These are phyloP conservation scores for Muntiacus reevesi DNA, from an alignment of 2,113 vertebrate genomes.

Conservation along the genomic window DNA sequence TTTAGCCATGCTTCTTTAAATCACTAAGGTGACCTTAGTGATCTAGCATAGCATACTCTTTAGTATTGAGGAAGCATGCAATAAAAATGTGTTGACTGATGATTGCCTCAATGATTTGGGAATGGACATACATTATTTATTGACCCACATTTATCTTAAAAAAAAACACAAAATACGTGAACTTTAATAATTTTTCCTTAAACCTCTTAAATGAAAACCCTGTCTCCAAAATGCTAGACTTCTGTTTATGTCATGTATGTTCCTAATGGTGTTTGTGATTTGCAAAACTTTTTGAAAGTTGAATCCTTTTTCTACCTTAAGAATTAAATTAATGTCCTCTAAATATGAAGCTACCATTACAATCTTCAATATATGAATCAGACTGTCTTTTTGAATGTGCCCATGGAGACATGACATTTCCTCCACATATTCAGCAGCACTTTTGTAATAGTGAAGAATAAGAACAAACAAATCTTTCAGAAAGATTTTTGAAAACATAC, in stretches of 20 bases:
- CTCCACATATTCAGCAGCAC: not conserved
- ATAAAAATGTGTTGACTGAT: not conserved
- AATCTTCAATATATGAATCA: not conserved
- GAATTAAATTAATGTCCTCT: not conserved
- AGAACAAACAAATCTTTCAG: not conserved
- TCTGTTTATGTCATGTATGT: not conserved
- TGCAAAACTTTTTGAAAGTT: not conserved
- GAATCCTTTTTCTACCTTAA: not conserved
- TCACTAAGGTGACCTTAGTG: not conserved
- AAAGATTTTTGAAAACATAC: not conserved
- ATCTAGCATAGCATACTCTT: not conserved
- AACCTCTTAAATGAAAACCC: not conserved
- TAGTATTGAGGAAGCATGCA: not conserved
- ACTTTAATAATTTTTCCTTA: not conserved
- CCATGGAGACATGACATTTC: not conserved
- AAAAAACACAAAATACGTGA: not conserved
- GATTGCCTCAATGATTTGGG: not conserved
- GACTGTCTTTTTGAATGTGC: not conserved
- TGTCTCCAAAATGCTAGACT: not conserved
- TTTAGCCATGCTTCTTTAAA: not conserved
- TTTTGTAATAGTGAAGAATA: not conserved
- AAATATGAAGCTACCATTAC: not conserved
- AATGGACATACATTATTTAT: not conserved
- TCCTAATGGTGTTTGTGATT: not conserved
- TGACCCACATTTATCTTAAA: not conserved